These are phyloP conservation scores for Eulemur coronatus DNA, from an alignment of 2,797 vertebrate species.

Conservation along the genomic window DNA sequence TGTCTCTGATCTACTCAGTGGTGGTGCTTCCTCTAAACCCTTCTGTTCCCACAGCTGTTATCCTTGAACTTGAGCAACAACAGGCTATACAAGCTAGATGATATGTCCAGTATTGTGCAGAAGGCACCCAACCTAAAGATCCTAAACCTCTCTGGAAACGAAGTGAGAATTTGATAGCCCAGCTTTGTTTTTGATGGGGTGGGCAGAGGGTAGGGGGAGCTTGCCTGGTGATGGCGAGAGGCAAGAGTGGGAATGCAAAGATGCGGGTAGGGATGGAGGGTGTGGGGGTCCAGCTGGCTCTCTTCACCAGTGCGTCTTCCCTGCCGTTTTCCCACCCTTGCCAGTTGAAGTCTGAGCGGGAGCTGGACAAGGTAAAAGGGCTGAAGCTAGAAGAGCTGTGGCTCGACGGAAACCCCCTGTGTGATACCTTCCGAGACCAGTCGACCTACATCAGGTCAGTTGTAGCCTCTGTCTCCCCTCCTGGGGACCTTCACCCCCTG, in stretches of 20 bases:
- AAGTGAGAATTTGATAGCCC: conserved; percentile 82
- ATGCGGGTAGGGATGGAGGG: not conserved
- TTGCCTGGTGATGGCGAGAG: not conserved
- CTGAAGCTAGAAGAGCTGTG: conserved; percentile 93
- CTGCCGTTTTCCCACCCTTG: not conserved
- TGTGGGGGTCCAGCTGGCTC: rapidly evolving
- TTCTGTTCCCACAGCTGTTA: conserved; percentile 82
- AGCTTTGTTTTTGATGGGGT: not conserved
- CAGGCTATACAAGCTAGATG: conserved; percentile 90
- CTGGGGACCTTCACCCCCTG: conserved; percentile 74
- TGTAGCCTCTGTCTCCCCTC: conserved; percentile 62
- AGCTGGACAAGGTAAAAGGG: conserved; percentile 93
- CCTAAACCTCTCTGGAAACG: conserved; percentile 92
- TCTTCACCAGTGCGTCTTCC: not conserved
- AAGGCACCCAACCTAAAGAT: conserved; percentile 91
- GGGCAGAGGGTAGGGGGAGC: not conserved
- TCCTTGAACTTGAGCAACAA: conserved; percentile 93
- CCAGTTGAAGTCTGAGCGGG: conserved; percentile 91
- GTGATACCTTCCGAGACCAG: conserved; percentile 91
- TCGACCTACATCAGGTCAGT: conserved; percentile 93
- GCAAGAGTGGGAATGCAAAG: not conserved
- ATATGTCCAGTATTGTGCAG: conserved; percentile 86
- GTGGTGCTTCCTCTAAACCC: not conserved
- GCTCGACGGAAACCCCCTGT: conserved; percentile 92
- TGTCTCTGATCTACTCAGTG: not conserved